Conservation (phyloP, 2,888 invertebrate genomes). For the Empis livida region DNA sequence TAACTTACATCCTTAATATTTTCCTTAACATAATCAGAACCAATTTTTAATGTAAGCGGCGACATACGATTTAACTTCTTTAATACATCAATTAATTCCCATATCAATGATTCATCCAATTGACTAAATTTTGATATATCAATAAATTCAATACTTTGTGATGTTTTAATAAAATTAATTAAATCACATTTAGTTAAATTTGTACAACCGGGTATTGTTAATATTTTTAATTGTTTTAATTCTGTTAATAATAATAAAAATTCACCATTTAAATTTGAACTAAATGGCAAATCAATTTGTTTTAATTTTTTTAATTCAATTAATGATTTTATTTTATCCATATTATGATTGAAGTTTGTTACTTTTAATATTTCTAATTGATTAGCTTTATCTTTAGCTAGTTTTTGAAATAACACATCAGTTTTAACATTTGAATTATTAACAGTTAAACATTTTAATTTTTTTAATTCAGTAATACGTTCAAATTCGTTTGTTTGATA, state of each 20-base stretch:
- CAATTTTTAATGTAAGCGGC: not conserved
- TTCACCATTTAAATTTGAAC: constrained; percentile 1
- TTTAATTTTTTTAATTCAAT: constrained; percentile 1
- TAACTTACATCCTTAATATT: not conserved
- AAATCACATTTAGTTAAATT: not conserved
- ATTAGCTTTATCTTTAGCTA: constrained; percentile 1
- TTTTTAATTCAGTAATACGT: constrained; percentile 1
- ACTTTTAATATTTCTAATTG: constrained; percentile 3
- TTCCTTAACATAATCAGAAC: not conserved
- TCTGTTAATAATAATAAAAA: constrained; percentile 1
- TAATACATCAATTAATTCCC: constrained; percentile 1
- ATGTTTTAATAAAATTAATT: not conserved
- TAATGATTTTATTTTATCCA: not conserved
- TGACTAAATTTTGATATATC: constrained; percentile 3
- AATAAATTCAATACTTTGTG: constrained; percentile 1
- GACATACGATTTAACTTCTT: not conserved
- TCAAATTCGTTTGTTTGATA: constrained; percentile 3
- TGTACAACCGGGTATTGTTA: constrained; percentile 1
- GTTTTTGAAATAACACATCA: constrained; percentile 2
- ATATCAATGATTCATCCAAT: not conserved
- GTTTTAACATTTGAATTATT: not conserved
- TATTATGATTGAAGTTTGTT: not conserved
- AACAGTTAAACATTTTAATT: constrained; percentile 5
- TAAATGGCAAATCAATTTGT: constrained; percentile 1
- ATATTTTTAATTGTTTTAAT: constrained; percentile 3